Conservation (phyloP, 2,797 vertebrate genomes). For the Spinus pinus region DNA sequence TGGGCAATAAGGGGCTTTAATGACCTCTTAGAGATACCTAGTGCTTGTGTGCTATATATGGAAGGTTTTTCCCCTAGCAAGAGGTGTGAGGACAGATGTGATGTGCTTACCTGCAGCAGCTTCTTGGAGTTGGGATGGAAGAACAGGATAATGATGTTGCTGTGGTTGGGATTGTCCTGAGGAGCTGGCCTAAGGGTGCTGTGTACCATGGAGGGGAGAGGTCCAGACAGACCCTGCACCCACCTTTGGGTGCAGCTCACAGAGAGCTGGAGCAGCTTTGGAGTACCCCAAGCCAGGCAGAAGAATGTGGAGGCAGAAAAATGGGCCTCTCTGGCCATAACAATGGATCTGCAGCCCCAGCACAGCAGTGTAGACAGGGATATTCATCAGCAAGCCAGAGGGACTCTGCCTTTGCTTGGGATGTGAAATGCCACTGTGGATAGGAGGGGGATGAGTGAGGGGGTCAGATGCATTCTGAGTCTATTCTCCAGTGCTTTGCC, state of each 20-base stretch:
- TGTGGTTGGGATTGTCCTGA: background rate
- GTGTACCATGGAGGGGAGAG: background rate
- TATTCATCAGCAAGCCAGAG: background rate
- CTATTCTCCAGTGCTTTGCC: slow-evolving; percentile 1
- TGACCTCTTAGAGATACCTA: background rate
- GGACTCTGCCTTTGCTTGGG: background rate
- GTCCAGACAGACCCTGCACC: background rate
- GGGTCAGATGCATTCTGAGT: background rate
- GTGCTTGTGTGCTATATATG: background rate
- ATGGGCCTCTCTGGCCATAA: background rate
- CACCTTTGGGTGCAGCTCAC: background rate
- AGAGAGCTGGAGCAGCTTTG: background rate
- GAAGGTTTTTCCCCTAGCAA: background rate
- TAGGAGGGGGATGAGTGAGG: background rate
- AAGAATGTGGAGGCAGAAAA: background rate
- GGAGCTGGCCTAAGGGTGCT: background rate
- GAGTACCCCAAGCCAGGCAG: background rate
- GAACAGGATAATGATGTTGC: background rate
- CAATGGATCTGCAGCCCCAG: background rate
- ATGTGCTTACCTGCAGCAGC: background rate
- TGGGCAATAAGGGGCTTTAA: background rate
- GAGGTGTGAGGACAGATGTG: background rate
- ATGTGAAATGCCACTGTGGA: background rate
- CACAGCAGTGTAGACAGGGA: background rate
- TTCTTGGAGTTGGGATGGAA: background rate